Percentiles rank a stretch among this genome's conserved stretches.
Conservation (phyloP, 2,888 invertebrate species). For the Drosophila suboccidentalis region DNA sequence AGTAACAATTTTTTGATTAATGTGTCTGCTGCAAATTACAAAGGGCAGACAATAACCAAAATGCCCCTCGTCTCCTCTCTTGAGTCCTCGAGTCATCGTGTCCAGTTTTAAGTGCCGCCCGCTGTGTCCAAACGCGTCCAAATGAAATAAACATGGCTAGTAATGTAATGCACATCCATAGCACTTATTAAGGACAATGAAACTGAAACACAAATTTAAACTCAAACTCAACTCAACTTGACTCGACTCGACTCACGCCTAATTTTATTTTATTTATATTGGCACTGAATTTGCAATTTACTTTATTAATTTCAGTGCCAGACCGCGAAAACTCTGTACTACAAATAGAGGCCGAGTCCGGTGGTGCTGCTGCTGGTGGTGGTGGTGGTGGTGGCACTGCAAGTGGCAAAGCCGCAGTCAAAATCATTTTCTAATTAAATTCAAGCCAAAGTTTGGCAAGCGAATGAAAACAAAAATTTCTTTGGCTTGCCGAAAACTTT, state of each 20-base stretch:
- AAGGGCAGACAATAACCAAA: constrained; percentile 77
- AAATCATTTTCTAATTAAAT: constrained; percentile 82
- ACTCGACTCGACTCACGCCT: constrained; percentile 18
- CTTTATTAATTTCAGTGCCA: constrained; percentile 66
- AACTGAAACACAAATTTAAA: constrained; percentile 4
- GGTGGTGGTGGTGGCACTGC: constrained; percentile 31
- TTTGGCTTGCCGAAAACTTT: constrained; percentile 77
- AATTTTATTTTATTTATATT: constrained; percentile 41
- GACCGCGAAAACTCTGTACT: constrained; percentile 54
- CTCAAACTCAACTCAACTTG: constrained; percentile 5
- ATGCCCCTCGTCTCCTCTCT: constrained; percentile 16
- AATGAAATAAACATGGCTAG: constrained; percentile 78
- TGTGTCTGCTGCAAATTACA: constrained; percentile 85
- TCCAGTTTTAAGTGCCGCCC: constrained; percentile 41
- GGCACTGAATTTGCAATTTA: constrained; percentile 63
- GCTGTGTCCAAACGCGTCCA: constrained; percentile 56
- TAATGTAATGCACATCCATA: constrained; percentile 60
- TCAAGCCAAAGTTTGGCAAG: constrained; percentile 66
- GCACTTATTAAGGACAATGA: constrained; percentile 27
- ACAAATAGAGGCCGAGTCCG: neutral
- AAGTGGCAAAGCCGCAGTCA: constrained; percentile 73
- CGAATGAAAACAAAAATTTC: constrained; percentile 76
- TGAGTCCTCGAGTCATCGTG: neutral
- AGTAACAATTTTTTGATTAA: constrained; percentile 84
- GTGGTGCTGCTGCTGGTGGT: constrained; percentile 8